Evolutionary conservation across 2,797 vertebrate species (phyloP).

Genomic region (Neosalanx taihuensis): DNA sequence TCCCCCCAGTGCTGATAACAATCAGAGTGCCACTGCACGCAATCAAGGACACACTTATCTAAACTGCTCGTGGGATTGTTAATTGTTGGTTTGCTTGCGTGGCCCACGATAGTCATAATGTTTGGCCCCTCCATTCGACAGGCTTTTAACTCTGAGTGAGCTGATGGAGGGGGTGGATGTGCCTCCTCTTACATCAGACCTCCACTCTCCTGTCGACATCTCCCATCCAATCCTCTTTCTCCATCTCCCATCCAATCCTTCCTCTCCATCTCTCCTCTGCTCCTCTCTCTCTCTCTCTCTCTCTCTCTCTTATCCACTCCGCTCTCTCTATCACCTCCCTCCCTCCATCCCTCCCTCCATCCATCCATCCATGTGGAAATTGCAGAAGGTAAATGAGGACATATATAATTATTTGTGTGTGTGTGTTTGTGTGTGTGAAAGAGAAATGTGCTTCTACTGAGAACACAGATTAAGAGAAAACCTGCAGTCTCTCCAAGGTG

Average conservation of each 20-base stretch:
- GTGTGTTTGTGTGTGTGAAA: neutral
- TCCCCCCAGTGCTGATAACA: too few species aligned
- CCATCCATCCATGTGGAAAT: neutral
- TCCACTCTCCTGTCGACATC: too few species aligned
- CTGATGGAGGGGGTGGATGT: conserved; percentile 42
- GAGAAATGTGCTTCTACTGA: too few species aligned
- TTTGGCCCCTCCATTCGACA: conserved; percentile 43
- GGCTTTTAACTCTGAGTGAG: conserved; percentile 44
- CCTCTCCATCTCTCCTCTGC: conserved; percentile 20
- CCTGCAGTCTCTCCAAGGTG: neutral
- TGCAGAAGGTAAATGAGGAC: neutral
- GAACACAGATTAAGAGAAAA: too few species aligned
- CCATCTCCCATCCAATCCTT: conserved; percentile 27
- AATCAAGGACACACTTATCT: conserved; percentile 27
- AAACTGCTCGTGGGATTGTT: conserved; percentile 28
- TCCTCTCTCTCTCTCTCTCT: neutral
- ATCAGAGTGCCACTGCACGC: conserved; percentile 3
- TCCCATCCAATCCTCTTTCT: conserved; percentile 9
- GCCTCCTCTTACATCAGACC: conserved; percentile 26
- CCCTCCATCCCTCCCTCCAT: conserved; percentile 10
- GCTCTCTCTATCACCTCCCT: conserved; percentile 28
- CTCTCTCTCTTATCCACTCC: neutral
- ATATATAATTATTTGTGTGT: neutral
- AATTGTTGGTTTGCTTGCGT: conserved; percentile 51
- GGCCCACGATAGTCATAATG: conserved; percentile 49